Evolutionary conservation across 2,113 vertebrate genomes (phyloP).

Genomic region (Sylvietta virens): DNA sequence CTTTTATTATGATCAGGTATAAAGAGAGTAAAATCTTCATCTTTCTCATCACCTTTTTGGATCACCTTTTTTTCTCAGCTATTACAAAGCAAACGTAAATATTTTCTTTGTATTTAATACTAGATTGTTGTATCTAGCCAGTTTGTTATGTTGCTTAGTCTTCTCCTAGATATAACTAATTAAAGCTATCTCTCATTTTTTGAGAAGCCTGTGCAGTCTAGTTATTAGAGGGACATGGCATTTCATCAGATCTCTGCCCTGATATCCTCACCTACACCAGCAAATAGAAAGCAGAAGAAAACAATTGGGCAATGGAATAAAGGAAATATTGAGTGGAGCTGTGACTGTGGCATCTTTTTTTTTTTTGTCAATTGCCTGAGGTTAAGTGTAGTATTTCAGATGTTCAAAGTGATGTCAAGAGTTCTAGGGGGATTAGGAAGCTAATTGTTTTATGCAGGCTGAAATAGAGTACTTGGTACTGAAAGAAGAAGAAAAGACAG

Average conservation of each 20-base stretch:
- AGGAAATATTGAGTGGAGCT: neutral
- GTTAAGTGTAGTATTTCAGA: neutral
- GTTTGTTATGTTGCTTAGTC: neutral
- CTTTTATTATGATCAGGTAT: neutral
- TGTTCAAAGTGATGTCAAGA: neutral
- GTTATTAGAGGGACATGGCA: neutral
- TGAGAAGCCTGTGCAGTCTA: neutral
- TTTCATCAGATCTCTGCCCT: neutral
- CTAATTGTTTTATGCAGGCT: neutral
- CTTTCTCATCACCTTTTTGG: neutral
- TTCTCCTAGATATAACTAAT: neutral
- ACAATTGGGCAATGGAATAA: neutral
- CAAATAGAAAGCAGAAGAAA: neutral
- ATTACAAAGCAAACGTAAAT: neutral
- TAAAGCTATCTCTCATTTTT: neutral
- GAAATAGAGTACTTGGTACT: neutral
- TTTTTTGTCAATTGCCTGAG: neutral
- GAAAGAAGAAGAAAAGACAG: neutral
- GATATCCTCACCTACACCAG: neutral
- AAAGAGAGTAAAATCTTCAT: neutral
- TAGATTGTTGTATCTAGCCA: neutral
- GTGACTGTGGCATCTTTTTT: neutral
- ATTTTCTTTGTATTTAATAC: neutral
- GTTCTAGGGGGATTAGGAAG: neutral
- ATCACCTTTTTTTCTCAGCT: neutral